Evolutionary conservation across 2,113 vertebrate genomes (phyloP), one percentile per base, ranked within the genome.

Genomic region (Nansenia antarctica): DNA sequence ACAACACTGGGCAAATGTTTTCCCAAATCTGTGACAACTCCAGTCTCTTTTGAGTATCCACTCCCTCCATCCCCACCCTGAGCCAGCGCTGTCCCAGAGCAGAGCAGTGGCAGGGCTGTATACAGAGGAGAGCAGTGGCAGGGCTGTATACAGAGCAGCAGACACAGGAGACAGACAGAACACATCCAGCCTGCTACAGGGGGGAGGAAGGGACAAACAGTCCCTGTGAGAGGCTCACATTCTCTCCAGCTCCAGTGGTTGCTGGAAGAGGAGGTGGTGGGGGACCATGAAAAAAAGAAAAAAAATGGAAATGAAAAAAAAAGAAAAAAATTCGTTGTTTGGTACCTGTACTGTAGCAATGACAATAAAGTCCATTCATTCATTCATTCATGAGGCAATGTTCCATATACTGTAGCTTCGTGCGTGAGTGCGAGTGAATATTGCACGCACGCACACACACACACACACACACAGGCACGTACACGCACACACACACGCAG

Each of bases 71-170:
- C 29, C 42, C 22, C 18, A 62, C 18, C 20, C 31, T 54, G 2
- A 37, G 45, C 18, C 29, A 59, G 15, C 2, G 22, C 37, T 8
- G 3, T 18, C 42, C 42, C 14, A 5, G 15, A 58, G 29, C 14
- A 58, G 26, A 30, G 55, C 29, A 58, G 54, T 58, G 30, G 59
- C 42, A 31, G 29, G 24, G 42, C 68, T 34, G 27, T 34, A 42
- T 29, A 55, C 14, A 5, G 15, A 58, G 29, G 29, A 58, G 26
- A 30, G 55, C 29, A 58, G 54, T 58, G 30, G 59, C 42, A 31
- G 29, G 24, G 42, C 68, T 34, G 27, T 34, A 42, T 29, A 55
- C 39, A 63, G 49, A 35, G 1, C 3, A 39, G 15, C 20, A 55
- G 53, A 67, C 52, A 55, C 31, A 67, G 8, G 49, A 26, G 42